Evolutionary conservation across 2,888 invertebrate genomes (phyloP).

Genomic region (Lepidocyrtinus sp.): DNA sequence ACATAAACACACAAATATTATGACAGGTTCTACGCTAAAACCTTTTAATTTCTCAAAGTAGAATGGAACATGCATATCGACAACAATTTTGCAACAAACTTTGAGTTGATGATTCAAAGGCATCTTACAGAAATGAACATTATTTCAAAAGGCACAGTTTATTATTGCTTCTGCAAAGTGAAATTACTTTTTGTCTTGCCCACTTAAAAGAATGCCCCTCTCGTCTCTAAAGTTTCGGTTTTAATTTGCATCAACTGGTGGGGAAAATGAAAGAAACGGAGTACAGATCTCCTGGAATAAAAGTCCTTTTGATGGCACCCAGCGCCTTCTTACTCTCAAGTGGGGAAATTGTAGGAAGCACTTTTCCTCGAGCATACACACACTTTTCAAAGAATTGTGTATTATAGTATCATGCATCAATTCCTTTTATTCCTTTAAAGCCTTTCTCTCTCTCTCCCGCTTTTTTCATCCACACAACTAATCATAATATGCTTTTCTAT

Average conservation of each 20-base stretch:
- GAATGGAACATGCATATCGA: not conserved
- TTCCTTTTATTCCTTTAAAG: conserved; percentile 6
- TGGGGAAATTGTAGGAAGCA: not conserved
- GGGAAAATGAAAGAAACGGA: not conserved
- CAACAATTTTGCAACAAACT: not conserved
- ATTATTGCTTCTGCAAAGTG: no score
- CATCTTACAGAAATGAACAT: no score
- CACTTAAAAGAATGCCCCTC: no score
- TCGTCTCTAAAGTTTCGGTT: not conserved
- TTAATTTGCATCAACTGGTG: not conserved
- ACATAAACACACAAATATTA: no score
- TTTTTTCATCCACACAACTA: conserved; percentile 39
- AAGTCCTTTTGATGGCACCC: not conserved
- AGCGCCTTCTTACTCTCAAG: not conserved
- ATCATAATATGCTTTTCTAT: conserved; percentile 51
- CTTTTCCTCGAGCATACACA: not conserved
- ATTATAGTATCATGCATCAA: conserved; percentile 29
- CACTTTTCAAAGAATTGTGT: not conserved
- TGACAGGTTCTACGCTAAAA: not conserved
- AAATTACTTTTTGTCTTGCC: no score
- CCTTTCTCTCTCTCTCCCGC: not conserved
- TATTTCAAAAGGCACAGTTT: no score
- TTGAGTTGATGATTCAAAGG: no score
- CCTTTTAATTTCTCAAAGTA: not conserved
- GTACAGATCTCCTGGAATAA: no score